Percentiles rank a stretch among this genome's conserved stretches.
Evolutionary conservation across 2,888 invertebrate genomes (phyloP).

Genomic region (Diaphora mendica): DNA sequence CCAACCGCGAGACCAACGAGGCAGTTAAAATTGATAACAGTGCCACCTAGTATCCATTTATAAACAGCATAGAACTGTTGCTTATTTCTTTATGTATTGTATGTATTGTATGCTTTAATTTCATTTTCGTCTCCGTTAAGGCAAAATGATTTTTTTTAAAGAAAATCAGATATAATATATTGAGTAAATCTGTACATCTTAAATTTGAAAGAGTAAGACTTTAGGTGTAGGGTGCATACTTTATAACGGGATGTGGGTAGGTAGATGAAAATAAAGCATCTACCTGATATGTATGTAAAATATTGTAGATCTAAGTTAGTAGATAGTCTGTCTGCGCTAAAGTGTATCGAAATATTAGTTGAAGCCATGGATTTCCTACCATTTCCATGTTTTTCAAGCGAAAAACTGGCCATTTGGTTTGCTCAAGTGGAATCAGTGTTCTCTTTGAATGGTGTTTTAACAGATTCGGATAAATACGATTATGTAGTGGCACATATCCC

Average conservation of each 20-base stretch:
- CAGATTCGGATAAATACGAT: conserved; percentile 32
- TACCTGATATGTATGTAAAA: not conserved
- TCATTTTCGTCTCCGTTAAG: not conserved
- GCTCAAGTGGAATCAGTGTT: conserved; percentile 36
- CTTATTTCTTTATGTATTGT: too few relatives aligned
- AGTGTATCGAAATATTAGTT: not conserved
- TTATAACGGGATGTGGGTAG: not conserved
- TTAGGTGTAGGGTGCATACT: too few relatives aligned
- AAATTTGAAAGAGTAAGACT: too few relatives aligned
- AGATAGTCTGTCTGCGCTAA: not conserved
- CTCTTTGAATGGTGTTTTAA: conserved; percentile 14
- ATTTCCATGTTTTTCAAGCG: conserved; percentile 27
- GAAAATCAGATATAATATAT: accelerated
- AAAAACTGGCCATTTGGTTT: conserved; percentile 32
- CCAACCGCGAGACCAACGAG: too few relatives aligned
- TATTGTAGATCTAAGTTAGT: not conserved
- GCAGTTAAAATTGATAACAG: too few relatives aligned
- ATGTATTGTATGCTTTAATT: not conserved
- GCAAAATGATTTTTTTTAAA: not conserved
- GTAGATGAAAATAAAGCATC: not conserved
- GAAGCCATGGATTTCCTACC: conserved; percentile 25
- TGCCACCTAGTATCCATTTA: not conserved
- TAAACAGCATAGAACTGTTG: not conserved
- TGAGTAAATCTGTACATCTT: not conserved
- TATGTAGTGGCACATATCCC: conserved; percentile 26